Conservation (phyloP, 1,140 invertebrate genomes). For the Formica selysi region DNA sequence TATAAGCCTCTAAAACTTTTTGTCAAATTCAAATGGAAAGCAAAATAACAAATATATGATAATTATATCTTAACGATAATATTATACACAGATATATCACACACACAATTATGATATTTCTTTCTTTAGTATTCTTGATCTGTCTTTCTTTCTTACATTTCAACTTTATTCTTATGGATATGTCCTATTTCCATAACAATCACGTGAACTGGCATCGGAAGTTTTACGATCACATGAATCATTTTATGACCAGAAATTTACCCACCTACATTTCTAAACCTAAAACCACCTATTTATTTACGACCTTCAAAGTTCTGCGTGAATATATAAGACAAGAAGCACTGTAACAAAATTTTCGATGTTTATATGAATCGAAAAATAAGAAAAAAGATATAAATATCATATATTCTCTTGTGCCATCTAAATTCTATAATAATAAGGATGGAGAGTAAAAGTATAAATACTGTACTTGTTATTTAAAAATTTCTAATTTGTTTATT, state of each 20-base stretch:
- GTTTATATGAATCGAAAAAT: neutral
- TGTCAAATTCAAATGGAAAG: neutral
- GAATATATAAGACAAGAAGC: neutral
- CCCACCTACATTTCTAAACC: conserved; percentile 15
- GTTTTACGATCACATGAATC: conserved; percentile 22
- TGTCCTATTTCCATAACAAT: neutral
- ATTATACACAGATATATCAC: too few species aligned
- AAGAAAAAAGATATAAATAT: neutral
- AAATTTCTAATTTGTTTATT: neutral
- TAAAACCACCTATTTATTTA: conserved; percentile 9
- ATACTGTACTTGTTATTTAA: neutral
- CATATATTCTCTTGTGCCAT: neutral
- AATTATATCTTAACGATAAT: neutral
- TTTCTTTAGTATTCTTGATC: neutral
- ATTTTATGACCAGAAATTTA: conserved; percentile 54
- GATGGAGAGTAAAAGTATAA: neutral
- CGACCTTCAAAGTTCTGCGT: neutral
- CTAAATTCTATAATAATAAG: neutral
- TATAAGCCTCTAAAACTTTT: neutral
- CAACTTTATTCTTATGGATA: conserved; percentile 7
- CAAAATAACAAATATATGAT: neutral
- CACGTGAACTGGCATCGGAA: neutral
- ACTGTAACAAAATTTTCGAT: conserved; percentile 10
- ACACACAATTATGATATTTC: too few species aligned
- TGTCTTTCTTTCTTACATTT: neutral